Percentiles rank a stretch among this genome's conserved stretches.
Evolutionary conservation across 2,888 invertebrate species (phyloP).

Genomic region (Sclerodermus sp.): DNA sequence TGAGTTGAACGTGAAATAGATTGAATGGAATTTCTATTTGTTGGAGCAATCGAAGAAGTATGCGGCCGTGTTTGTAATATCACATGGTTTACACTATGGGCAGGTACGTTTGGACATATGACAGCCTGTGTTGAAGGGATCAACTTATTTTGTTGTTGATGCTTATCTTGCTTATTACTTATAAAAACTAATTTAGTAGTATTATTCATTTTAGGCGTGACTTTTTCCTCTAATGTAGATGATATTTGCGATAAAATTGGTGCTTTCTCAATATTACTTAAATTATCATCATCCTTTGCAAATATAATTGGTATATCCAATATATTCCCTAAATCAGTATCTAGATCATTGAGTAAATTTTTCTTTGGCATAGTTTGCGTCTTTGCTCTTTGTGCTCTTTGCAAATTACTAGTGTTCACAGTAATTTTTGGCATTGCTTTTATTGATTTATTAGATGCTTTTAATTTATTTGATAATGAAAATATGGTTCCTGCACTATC

Average conservation of each 20-base stretch:
- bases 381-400: constrained; percentile 26
- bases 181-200: constrained; percentile 49
- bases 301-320: constrained; percentile 70
- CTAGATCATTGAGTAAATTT: constrained; percentile 28
- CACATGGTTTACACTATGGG: constrained; percentile 29
- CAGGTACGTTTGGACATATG: constrained; percentile 25
- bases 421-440: constrained; percentile 46
- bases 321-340: constrained; percentile 60
- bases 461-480: constrained; percentile 35
- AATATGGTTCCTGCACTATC: constrained; percentile 33
- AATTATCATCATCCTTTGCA: constrained; percentile 64
- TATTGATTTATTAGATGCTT: constrained; percentile 28
- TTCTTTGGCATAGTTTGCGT: constrained; percentile 26
- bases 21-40: constrained; percentile 26
- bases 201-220: constrained; percentile 26
- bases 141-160: constrained; percentile 20
- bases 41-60: constrained; percentile 20
- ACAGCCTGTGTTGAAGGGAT: constrained; percentile 27
- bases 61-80: constrained; percentile 32
- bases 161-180: constrained; percentile 48
- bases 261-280: constrained; percentile 41
- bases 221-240: constrained; percentile 18
- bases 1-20: constrained; percentile 26
- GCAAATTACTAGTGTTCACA: constrained; percentile 33
- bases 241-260: constrained; percentile 27